Percentiles rank a stretch among this genome's conserved stretches.
These are phyloP conservation scores for Rhabdornis inornatus DNA, from an alignment of 2,113 vertebrate genomes.

Conservation along the genomic window DNA sequence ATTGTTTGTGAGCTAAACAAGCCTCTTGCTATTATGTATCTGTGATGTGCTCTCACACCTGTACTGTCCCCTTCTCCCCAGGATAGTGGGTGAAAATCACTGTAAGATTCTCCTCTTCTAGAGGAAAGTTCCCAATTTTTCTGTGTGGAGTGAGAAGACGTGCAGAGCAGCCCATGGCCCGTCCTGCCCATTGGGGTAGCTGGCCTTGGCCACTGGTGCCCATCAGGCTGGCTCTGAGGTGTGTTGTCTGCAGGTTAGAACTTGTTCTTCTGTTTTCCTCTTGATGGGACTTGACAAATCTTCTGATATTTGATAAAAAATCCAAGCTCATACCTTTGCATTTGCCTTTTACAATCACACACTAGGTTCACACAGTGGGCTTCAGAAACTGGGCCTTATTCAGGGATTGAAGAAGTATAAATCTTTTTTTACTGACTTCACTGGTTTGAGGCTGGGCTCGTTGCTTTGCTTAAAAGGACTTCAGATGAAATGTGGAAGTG, in stretches of 20 bases:
- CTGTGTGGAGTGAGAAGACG: neutral
- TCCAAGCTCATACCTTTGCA: neutral
- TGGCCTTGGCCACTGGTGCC: neutral
- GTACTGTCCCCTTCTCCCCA: neutral
- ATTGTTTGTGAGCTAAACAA: neutral
- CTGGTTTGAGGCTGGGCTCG: neutral
- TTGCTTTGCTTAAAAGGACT: neutral
- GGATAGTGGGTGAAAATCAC: neutral
- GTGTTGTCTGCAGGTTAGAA: neutral
- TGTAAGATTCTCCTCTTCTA: neutral
- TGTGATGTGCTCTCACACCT: neutral
- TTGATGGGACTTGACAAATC: neutral
- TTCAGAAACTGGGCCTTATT: neutral
- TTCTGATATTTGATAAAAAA: neutral
- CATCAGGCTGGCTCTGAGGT: neutral
- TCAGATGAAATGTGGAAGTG: neutral
- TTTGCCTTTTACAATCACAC: neutral
- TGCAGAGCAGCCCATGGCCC: accelerated
- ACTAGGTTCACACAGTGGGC: neutral
- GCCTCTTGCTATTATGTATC: neutral
- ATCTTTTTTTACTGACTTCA: neutral
- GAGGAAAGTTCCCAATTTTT: neutral
- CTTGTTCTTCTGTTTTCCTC: neutral
- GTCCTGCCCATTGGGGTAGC: accelerated
- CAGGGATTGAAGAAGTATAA: neutral